Percentiles rank a stretch among this genome's conserved stretches.
Conservation (phyloP, 2,888 invertebrate genomes). For the Chromoteleia sp. region DNA sequence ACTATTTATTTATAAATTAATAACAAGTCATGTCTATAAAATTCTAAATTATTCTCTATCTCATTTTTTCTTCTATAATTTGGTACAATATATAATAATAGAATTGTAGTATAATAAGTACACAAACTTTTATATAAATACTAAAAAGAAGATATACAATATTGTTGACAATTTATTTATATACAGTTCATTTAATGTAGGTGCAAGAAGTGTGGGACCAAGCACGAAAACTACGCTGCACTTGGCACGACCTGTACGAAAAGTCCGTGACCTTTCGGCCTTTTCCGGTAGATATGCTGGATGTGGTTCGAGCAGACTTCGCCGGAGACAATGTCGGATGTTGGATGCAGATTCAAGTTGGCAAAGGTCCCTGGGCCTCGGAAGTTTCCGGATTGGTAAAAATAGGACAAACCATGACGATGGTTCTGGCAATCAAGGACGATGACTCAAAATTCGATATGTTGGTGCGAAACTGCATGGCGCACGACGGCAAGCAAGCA, state of each 20-base stretch:
- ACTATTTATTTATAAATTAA: too few species aligned
- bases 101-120: too few species aligned
- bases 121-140: too few species aligned
- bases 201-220: conserved; percentile 99
- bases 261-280: conserved; percentile 97
- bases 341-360: conserved; percentile 99
- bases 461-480: conserved; percentile 97
- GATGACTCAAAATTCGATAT: conserved; percentile 98
- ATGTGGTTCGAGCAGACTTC: conserved; percentile 97
- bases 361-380: conserved; percentile 97
- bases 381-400: conserved; percentile 97
- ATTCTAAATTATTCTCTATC: too few species aligned
- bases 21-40: too few species aligned
- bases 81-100: too few species aligned
- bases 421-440: conserved; percentile 97
- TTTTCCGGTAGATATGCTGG: conserved; percentile 97
- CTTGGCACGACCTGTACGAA: conserved; percentile 98
- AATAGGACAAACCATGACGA: conserved; percentile 98
- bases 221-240: conserved; percentile 95
- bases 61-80: too few species aligned
- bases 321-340: conserved; percentile 98
- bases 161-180: too few species aligned
- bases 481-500: conserved; percentile 96
- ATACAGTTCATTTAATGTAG: conserved; percentile 75
- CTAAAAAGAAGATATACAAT: too few species aligned